phyloP scores from a whole-genome alignment of 2,888 invertebrate species.

The Oegoconia quadripuncta region DNA sequence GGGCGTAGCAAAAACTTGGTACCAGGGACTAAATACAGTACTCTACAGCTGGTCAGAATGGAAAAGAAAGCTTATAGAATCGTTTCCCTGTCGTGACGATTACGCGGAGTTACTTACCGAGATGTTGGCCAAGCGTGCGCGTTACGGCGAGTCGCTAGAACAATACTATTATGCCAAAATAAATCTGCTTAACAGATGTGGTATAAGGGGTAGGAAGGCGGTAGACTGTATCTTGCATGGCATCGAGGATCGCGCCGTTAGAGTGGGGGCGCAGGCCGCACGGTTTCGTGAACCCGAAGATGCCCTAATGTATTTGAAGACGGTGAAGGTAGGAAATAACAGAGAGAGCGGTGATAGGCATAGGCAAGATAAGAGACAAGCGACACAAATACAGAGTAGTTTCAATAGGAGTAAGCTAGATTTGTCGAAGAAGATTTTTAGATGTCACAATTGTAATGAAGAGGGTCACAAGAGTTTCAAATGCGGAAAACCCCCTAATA shows the following conservation, averaged over 20 bases:
- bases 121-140: constrained; percentile 13
- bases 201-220: constrained; percentile 17
- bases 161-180: constrained; percentile 18
- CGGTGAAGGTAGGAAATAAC: constrained; percentile 8
- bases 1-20: constrained; percentile 19
- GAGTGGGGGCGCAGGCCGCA: constrained; percentile 21
- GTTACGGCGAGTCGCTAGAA: constrained; percentile 16
- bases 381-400: background rate
- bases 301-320: constrained; percentile 18
- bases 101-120: constrained; percentile 19
- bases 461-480: constrained; percentile 11
- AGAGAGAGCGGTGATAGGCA: background rate
- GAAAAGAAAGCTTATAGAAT: constrained; percentile 17
- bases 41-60: constrained; percentile 16
- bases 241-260: constrained; percentile 19
- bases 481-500: constrained; percentile 4
- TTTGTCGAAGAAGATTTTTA: background rate
- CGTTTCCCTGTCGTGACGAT: constrained; percentile 17
- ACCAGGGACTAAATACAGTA: constrained; percentile 16
- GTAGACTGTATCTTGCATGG: constrained; percentile 22
- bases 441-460: constrained; percentile 11
- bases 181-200: constrained; percentile 19
- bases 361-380: background rate
- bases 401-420: background rate
- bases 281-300: constrained; percentile 17